A percentile compares a stretch with the other conserved stretches of the same genome.
phyloP scores from a whole-genome alignment of 2,797 vertebrate species.

The Antrozous pallidus region DNA sequence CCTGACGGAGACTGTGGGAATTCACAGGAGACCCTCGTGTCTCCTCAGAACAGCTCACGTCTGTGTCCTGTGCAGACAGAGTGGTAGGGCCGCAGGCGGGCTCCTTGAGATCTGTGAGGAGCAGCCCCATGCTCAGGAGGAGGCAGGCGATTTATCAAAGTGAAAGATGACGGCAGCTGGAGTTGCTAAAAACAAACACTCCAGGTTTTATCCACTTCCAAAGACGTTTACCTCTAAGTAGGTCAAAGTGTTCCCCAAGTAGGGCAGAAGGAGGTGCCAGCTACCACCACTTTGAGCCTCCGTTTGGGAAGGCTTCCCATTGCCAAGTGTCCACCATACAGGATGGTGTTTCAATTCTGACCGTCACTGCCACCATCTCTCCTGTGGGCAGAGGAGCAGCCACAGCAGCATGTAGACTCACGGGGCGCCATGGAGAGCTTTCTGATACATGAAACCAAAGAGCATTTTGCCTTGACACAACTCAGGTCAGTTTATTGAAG shows the following conservation, averaged over 20 bases:
- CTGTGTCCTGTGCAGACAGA: background rate
- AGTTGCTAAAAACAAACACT: constrained; percentile 68
- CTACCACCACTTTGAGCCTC: constrained; percentile 13
- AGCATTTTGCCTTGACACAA: background rate
- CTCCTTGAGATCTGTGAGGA: background rate
- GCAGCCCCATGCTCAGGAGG: background rate
- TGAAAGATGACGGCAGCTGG: constrained; percentile 53
- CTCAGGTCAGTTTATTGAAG: background rate
- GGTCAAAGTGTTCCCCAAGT: constrained; percentile 62
- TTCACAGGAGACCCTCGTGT: background rate
- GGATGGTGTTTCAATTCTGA: background rate
- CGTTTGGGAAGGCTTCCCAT: background rate
- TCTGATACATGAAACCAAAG: background rate
- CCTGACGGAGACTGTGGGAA: background rate
- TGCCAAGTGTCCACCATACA: background rate
- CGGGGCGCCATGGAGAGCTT: background rate
- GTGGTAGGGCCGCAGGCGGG: background rate
- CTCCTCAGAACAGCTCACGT: background rate
- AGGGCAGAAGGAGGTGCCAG: constrained; percentile 28
- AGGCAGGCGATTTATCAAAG: constrained; percentile 65
- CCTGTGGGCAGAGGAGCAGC: background rate
- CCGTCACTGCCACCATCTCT: background rate
- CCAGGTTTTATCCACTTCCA: constrained; percentile 67
- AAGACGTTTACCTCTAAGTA: constrained; percentile 78
- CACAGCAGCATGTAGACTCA: background rate